These are phyloP conservation scores for Furnarius figulus DNA, from an alignment of 2,113 vertebrate genomes.

Conservation along the genomic window DNA sequence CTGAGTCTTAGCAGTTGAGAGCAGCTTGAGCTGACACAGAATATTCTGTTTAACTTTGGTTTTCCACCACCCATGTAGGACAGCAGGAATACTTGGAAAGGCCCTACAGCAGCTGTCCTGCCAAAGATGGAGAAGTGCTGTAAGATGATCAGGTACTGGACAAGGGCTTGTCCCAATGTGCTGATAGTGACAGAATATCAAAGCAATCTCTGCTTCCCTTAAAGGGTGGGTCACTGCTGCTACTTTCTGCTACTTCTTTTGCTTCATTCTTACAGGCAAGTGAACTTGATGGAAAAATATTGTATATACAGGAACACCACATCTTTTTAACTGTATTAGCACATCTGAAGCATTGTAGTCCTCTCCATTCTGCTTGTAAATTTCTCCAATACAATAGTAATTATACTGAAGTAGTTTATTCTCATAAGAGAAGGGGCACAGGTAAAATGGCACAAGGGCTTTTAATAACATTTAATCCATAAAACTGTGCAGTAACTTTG, in stretches of 20 bases:
- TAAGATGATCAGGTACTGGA: slow-evolving; percentile 59
- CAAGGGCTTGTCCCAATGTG: slow-evolving; percentile 12
- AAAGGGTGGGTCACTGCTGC: slow-evolving; percentile 20
- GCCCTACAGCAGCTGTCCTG: slow-evolving; percentile 67
- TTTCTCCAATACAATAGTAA: not conserved
- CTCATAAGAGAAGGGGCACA: not conserved
- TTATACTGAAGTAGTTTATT: not conserved
- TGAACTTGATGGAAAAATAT: not conserved
- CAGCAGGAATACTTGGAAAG: slow-evolving; percentile 44
- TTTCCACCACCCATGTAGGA: slow-evolving; percentile 22
- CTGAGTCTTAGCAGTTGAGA: not conserved
- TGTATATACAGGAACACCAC: not conserved
- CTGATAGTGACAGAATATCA: slow-evolving; percentile 10
- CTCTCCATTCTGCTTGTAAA: not conserved
- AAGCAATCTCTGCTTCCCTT: slow-evolving; percentile 25
- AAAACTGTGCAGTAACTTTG: not conserved
- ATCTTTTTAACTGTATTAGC: not conserved
- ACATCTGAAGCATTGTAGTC: not conserved
- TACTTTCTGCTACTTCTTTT: not conserved
- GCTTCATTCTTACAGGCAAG: not conserved
- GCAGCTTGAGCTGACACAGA: not conserved
- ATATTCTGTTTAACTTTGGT: slow-evolving; percentile 11
- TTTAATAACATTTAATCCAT: not conserved
- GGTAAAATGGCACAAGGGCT: not conserved
- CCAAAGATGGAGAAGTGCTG: slow-evolving; percentile 64